Evolutionary conservation across 2,888 invertebrate genomes (phyloP), one percentile per base, ranked within the genome.

Genomic region (Baccha elongata): DNA sequence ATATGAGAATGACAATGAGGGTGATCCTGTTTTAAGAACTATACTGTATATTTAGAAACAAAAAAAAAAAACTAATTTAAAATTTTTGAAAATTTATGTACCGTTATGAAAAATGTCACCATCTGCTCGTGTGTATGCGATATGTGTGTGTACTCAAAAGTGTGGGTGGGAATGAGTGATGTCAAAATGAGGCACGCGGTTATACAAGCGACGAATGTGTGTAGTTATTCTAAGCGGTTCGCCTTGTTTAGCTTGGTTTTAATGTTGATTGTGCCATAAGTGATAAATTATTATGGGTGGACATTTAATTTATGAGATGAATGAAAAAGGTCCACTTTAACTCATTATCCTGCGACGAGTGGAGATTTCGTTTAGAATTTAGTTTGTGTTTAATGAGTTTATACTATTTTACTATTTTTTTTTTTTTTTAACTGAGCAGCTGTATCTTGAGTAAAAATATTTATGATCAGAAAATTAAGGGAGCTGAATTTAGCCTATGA

Each of bases 31-130:
- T n/a, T n/a, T n/a, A n/a, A 5, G 13, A 35, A 11, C 10, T 29
- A 1, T 32, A 62, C 58, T 71, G 8, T 73, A 83, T 78, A 50
- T 83, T 78, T 73, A 78, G 83, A 83, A 73, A 83, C 78, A 78
- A 83, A 58, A 62, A 83, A 58, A 62, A 74, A 73, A 83, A 83
- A 68, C 78, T 76, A 78, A 78, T 78, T 83, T 83, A 78, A 60
- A 26, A 73, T 78, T 83, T 83, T 83, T 68, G 42, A 64, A 68
- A 83, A 83, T 83, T 83, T 83, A 83, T 83, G 83, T 78, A 83
- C 78, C 83, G 83, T 78, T 83, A 83, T 83, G 78, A 78, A 83
- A 73, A 83, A 73, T 73, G 67, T 40, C 83, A 64, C 72, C 83
- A 83, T 83, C 81, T 81, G 81, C 71, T 60, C 50, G 0, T 37